Conservation (phyloP, 2,113 vertebrate species). For the Mormyrus lacerda region DNA sequence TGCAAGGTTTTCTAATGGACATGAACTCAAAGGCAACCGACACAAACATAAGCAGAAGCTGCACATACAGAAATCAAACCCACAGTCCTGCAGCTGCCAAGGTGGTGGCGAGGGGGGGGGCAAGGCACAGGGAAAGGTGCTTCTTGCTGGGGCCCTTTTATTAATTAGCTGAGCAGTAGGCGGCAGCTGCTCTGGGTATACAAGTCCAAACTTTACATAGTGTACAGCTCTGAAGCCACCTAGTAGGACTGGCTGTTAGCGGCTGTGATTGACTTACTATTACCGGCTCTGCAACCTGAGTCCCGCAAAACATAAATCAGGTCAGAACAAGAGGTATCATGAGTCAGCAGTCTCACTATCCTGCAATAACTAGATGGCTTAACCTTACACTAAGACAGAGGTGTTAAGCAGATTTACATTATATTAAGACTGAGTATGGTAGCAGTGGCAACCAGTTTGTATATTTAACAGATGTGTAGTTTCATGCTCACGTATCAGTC, state of each 20-base stretch:
- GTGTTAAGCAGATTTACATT: slow-evolving; percentile 31
- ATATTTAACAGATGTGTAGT: background rate
- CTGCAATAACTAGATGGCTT: slow-evolving; percentile 29
- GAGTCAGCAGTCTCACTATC: slow-evolving; percentile 31
- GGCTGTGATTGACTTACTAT: background rate
- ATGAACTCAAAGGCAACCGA: background rate
- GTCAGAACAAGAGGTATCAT: slow-evolving; percentile 10
- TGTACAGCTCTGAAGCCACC: background rate
- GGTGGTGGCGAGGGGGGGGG: background rate
- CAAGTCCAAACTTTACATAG: background rate
- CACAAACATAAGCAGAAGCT: background rate
- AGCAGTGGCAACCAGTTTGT: background rate
- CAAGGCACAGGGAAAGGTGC: background rate
- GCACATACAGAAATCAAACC: background rate
- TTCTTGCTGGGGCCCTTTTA: background rate
- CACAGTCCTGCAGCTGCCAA: background rate
- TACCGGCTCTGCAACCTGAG: background rate
- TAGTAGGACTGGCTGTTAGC: background rate
- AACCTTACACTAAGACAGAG: slow-evolving; percentile 25
- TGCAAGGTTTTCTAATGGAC: background rate
- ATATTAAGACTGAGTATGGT: background rate
- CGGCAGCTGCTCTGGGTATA: background rate
- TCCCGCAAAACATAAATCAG: background rate
- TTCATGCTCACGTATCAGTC: background rate
- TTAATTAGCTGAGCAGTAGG: background rate